phyloP scores from a whole-genome alignment of 1,140 invertebrate genomes.

The Lasaia peninsularis region DNA sequence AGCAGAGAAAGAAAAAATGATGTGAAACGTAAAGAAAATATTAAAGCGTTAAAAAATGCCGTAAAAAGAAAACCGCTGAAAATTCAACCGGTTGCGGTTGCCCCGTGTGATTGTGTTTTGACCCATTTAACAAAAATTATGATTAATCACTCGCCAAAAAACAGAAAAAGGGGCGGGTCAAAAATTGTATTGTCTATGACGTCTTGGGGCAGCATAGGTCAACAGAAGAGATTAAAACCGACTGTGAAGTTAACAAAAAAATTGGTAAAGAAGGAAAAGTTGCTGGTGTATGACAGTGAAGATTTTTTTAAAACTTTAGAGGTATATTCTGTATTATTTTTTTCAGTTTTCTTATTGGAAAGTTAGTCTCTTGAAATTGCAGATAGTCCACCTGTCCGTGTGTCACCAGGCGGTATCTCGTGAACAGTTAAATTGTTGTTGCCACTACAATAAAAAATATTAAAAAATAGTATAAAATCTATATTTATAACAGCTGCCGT shows the following conservation, averaged over 20 bases:
- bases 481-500: too few relatives aligned
- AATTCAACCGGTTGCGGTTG: slow-evolving; percentile 26
- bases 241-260: slow-evolving; percentile 41
- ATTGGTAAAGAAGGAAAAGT: slow-evolving; percentile 36
- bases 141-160: slow-evolving; percentile 51
- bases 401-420: too few relatives aligned
- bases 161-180: slow-evolving; percentile 45
- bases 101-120: slow-evolving; percentile 45
- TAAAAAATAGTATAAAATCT: too few relatives aligned
- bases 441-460: too few relatives aligned
- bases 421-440: too few relatives aligned
- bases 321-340: slow-evolving; percentile 35
- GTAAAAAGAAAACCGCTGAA: slow-evolving; percentile 37
- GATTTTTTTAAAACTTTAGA: slow-evolving; percentile 69
- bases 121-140: slow-evolving; percentile 59
- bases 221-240: slow-evolving; percentile 51
- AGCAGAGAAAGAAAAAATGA: slow-evolving; percentile 41
- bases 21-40: slow-evolving; percentile 35
- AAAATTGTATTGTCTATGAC: slow-evolving; percentile 54
- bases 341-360: too few relatives aligned
- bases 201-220: slow-evolving; percentile 41
- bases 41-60: not conserved
- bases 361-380: too few relatives aligned
- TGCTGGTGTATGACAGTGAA: slow-evolving; percentile 42
- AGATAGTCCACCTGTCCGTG: too few relatives aligned